These are phyloP conservation scores for Helobdella robusta DNA, from an alignment of 2,888 invertebrate genomes.

Conservation along the genomic window DNA sequence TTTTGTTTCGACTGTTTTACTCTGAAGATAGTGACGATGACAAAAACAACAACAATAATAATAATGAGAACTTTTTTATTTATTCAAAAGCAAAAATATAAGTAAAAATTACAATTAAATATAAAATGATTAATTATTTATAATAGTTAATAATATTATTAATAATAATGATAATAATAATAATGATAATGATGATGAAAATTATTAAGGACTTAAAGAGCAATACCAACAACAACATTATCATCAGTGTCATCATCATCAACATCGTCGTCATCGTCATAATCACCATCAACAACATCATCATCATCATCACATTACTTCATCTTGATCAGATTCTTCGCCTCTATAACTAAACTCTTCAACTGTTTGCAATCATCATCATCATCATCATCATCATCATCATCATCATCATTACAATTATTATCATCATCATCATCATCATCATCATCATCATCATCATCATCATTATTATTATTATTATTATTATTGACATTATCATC, in stretches of 20 bases:
- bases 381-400: constrained; percentile 16
- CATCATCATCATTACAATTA: constrained; percentile 10
- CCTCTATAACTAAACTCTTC: constrained; percentile 2
- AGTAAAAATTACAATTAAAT: too few relatives aligned
- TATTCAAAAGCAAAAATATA: too few relatives aligned
- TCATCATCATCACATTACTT: too few relatives aligned
- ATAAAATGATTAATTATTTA: too few relatives aligned
- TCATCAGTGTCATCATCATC: too few relatives aligned
- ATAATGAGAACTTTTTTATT: neutral
- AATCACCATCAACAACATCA: too few relatives aligned
- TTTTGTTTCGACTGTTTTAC: constrained; percentile 7
- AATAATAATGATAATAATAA: too few relatives aligned
- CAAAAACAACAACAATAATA: neutral
- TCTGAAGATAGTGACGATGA: neutral
- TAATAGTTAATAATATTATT: too few relatives aligned
- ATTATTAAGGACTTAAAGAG: too few relatives aligned
- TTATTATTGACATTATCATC: neutral
- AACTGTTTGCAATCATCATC: constrained; percentile 9
- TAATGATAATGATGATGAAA: too few relatives aligned
- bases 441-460: constrained; percentile 13
- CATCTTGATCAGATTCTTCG: neutral
- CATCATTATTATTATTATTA: constrained; percentile 1
- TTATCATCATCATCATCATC: constrained; percentile 17
- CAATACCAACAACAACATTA: too few relatives aligned
- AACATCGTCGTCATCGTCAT: too few relatives aligned